Conservation (phyloP, 2,888 invertebrate species). For the Rhingia campestris region DNA sequence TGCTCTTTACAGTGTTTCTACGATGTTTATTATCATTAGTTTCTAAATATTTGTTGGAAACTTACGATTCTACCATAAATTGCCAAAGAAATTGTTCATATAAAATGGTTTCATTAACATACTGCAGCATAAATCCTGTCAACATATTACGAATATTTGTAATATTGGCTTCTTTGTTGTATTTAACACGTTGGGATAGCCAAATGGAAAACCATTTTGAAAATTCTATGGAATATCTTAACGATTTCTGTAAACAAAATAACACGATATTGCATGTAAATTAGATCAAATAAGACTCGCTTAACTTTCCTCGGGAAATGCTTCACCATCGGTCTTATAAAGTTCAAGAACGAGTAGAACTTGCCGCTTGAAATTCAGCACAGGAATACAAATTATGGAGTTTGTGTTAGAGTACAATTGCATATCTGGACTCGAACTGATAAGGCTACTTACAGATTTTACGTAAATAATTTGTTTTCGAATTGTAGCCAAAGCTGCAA, state of each 20-base stretch:
- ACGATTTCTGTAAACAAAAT: conserved; percentile 2
- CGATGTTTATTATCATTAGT: not conserved
- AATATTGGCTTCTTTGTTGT: conserved; percentile 24
- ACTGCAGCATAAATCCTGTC: not conserved
- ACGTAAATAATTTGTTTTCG: conserved; percentile 32
- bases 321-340: conserved; percentile 77
- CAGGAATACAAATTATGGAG: conserved; percentile 82
- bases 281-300: not conserved
- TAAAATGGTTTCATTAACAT: not conserved
- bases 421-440: conserved; percentile 6
- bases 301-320: conserved; percentile 36
- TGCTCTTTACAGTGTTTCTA: conserved; percentile 8
- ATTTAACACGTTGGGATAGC: conserved; percentile 41
- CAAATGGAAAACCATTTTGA: conserved; percentile 54
- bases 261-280: not conserved
- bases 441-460: not conserved
- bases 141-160: conserved; percentile 10
- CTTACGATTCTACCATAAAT: conserved; percentile 8
- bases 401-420: not conserved
- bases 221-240: conserved; percentile 26
- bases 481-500: conserved; percentile 6
- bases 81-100: conserved; percentile 23
- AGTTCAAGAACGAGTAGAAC: conserved; percentile 83
- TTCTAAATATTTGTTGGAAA: not conserved
- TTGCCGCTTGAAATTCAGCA: conserved; percentile 81